Percentiles rank a stretch among this genome's conserved stretches.
Conservation (phyloP, 2,797 vertebrate species). For the Falco columbarius region DNA sequence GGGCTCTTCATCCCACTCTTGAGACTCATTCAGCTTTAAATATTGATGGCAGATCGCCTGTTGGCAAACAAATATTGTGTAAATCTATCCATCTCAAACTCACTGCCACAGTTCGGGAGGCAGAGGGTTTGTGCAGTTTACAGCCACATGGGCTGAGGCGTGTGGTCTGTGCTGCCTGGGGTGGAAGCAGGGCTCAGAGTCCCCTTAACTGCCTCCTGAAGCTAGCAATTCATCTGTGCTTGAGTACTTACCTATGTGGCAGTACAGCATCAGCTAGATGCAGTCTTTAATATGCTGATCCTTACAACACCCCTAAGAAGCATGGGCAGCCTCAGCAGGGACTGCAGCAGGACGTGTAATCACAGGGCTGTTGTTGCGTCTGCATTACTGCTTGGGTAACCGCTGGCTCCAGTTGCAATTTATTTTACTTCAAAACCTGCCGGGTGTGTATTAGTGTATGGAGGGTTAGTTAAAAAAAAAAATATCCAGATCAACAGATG, state of each 20-base stretch:
- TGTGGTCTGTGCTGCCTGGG: neutral
- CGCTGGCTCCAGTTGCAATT: neutral
- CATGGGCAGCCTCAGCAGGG: neutral
- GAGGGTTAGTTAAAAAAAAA: neutral
- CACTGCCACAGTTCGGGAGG: neutral
- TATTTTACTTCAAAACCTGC: neutral
- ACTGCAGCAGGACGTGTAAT: neutral
- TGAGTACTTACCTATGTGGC: neutral
- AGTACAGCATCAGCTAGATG: neutral
- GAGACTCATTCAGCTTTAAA: conserved; percentile 57
- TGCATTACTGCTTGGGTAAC: neutral
- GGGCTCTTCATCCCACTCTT: conserved; percentile 50
- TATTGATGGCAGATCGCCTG: conserved; percentile 25
- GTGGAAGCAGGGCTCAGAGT: neutral
- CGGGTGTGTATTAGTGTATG: neutral
- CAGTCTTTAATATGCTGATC: neutral
- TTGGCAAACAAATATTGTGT: conserved; percentile 28
- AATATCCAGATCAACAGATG: neutral
- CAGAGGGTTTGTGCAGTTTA: neutral
- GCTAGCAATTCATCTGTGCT: neutral
- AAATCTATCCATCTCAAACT: neutral
- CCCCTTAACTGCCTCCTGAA: neutral
- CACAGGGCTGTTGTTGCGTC: rapidly evolving
- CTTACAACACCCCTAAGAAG: neutral
- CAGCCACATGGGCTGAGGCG: neutral